phyloP scores from a whole-genome alignment of 1,140 invertebrate genomes.

The Amyelois transitella region DNA sequence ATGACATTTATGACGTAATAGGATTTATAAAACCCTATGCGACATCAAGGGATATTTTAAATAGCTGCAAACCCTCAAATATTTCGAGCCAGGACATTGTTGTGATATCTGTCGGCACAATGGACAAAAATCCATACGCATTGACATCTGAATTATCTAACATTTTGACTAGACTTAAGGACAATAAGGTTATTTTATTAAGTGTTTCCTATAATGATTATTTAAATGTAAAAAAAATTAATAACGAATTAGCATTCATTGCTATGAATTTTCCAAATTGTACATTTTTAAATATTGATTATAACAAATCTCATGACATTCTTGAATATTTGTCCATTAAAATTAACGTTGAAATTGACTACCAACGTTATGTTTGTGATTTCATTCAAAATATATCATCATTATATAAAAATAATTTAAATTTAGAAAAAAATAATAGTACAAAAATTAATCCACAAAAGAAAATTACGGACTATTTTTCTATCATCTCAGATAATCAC shows the following conservation, averaged over 20 bases:
- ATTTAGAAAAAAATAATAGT: too few species aligned
- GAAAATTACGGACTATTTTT: too few species aligned
- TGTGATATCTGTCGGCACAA: constrained; percentile 1
- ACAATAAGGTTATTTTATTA: neutral
- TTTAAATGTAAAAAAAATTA: constrained; percentile 5
- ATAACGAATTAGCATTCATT: neutral
- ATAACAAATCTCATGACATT: neutral
- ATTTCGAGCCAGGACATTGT: neutral
- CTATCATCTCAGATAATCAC: too few species aligned
- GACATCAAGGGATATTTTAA: neutral
- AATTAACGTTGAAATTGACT: constrained; percentile 4
- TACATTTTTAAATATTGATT: neutral
- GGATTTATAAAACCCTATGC: constrained; percentile 1
- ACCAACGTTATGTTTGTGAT: neutral
- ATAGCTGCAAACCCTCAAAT: neutral
- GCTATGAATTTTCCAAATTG: neutral
- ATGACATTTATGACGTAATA: neutral
- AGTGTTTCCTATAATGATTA: neutral
- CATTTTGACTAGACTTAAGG: neutral
- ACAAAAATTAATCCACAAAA: too few species aligned
- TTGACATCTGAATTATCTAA: neutral
- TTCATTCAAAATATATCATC: constrained; percentile 1
- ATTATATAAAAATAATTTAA: too few species aligned
- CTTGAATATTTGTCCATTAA: neutral
- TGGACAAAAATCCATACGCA: neutral